phyloP scores from a whole-genome alignment of 2,888 invertebrate species.

The Geophilus truncorum region DNA sequence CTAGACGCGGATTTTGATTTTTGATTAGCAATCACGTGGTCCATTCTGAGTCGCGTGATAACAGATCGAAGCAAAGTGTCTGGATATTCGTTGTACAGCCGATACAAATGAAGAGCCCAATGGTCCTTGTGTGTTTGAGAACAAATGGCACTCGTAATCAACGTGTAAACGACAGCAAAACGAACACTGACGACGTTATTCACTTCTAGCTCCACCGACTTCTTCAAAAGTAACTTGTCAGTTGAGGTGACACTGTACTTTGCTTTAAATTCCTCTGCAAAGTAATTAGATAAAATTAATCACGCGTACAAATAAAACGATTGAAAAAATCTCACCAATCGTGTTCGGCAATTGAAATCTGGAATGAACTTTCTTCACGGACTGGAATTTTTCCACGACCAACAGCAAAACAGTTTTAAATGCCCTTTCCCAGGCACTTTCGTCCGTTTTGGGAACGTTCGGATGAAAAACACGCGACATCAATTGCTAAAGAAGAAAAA shows the following conservation, averaged over 20 bases:
- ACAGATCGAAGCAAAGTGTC: conserved; percentile 60
- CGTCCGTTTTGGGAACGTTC: neutral
- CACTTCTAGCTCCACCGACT: conserved; percentile 41
- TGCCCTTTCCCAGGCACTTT: neutral
- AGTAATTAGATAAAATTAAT: no score
- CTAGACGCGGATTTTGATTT: conserved; percentile 45
- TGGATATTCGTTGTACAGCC: conserved; percentile 66
- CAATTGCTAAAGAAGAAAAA: neutral
- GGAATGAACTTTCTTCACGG: conserved; percentile 33
- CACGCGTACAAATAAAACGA: neutral
- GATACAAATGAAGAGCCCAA: conserved; percentile 62
- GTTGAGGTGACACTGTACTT: neutral
- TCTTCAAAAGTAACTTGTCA: neutral
- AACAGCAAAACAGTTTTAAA: neutral
- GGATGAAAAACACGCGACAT: neutral
- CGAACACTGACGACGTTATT: conserved; percentile 53
- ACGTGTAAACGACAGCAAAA: conserved; percentile 55
- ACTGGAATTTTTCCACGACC: conserved; percentile 30
- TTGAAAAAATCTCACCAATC: neutral
- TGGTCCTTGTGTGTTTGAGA: conserved; percentile 59
- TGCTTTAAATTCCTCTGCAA: conserved; percentile 11
- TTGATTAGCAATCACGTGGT: conserved; percentile 56
- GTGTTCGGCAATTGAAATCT: conserved; percentile 2
- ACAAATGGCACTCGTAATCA: conserved; percentile 60
- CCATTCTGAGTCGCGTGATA: conserved; percentile 57